phyloP scores from a whole-genome alignment of 1,140 invertebrate genomes.

The Drosophila gunungcola region DNA sequence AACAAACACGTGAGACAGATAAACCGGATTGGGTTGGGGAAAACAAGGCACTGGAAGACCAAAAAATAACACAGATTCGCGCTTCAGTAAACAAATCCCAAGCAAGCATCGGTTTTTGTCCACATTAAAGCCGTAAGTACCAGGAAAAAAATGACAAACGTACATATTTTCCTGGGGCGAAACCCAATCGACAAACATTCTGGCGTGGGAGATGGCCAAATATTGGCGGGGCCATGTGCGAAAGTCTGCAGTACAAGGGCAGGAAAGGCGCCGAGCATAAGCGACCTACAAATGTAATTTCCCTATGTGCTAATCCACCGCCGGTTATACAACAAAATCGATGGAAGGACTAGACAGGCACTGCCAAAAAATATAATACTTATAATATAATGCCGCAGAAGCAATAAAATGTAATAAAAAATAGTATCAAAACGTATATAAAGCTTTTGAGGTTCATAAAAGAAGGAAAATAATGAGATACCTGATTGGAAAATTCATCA shows the following conservation, averaged over 20 bases:
- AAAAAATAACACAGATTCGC: slow-evolving; percentile 54
- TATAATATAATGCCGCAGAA: no score
- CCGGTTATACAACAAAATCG: slow-evolving; percentile 38
- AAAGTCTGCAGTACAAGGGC: slow-evolving; percentile 1
- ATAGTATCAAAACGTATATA: no score
- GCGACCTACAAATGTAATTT: slow-evolving; percentile 56
- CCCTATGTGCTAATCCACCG: slow-evolving; percentile 32
- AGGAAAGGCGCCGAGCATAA: slow-evolving; percentile 15
- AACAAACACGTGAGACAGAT: slow-evolving; percentile 37
- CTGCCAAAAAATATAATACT: not conserved
- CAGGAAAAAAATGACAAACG: slow-evolving; percentile 38
- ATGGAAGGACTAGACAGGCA: slow-evolving; percentile 22
- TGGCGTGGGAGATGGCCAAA: slow-evolving; percentile 40
- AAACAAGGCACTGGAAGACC: slow-evolving; percentile 1
- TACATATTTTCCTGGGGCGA: slow-evolving; percentile 10
- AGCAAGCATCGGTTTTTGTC: slow-evolving; percentile 14
- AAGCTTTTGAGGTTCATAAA: no score
- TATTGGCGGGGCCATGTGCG: slow-evolving; percentile 51
- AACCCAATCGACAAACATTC: slow-evolving; percentile 33
- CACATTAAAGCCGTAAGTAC: slow-evolving; percentile 51
- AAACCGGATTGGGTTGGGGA: slow-evolving; percentile 23
- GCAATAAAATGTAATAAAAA: no score
- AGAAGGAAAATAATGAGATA: no score
- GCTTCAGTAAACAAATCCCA: slow-evolving; percentile 72
- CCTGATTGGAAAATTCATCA: no score